These are phyloP conservation scores for Prionailurus bengalensis DNA, from an alignment of 2,113 vertebrate species.

Conservation along the genomic window DNA sequence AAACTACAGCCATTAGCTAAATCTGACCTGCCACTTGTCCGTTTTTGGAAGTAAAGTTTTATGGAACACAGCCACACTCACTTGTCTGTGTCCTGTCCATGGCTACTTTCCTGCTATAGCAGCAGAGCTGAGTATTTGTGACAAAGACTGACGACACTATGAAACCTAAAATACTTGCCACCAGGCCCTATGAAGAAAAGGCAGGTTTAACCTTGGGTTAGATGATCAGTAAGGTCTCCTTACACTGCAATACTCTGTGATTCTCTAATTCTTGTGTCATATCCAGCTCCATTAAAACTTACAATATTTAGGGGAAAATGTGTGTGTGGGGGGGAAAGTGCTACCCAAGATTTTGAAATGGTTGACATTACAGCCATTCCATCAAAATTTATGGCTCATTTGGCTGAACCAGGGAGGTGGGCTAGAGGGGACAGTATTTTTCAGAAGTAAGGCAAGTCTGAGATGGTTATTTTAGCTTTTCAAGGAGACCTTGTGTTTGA, in stretches of 20 bases:
- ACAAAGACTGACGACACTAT: neutral
- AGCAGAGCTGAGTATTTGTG: neutral
- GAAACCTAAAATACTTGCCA: neutral
- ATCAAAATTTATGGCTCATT: neutral
- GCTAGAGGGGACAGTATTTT: neutral
- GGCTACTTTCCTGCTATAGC: neutral
- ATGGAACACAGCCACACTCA: neutral
- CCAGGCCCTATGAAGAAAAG: neutral
- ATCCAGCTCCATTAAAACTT: neutral
- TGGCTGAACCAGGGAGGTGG: neutral
- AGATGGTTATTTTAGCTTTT: conserved; percentile 32
- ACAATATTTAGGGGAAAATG: neutral
- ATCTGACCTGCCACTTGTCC: neutral
- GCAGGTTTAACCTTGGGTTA: neutral
- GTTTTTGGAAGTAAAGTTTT: neutral
- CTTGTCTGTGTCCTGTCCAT: neutral
- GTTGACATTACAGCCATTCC: neutral
- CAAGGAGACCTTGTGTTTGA: conserved; percentile 61
- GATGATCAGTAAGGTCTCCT: neutral
- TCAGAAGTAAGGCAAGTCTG: neutral
- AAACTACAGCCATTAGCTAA: neutral
- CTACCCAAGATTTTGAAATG: neutral
- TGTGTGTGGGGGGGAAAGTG: neutral
- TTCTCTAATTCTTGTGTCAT: neutral
- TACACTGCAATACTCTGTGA: neutral